phyloP scores from a whole-genome alignment of 2,113 vertebrate species.

The Catharus minimus region DNA sequence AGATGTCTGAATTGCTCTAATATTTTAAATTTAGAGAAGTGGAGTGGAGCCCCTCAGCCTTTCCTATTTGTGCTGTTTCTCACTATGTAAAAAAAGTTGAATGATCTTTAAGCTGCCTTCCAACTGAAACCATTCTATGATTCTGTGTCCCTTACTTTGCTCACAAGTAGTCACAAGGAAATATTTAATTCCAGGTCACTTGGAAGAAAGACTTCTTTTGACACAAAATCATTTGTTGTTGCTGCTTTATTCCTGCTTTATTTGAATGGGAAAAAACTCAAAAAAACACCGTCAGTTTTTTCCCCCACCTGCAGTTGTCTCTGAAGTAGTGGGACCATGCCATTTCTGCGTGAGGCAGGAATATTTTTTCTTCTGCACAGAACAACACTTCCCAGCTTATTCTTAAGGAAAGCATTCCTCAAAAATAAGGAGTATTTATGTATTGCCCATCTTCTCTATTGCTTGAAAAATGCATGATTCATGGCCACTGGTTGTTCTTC shows the following conservation, averaged over 20 bases:
- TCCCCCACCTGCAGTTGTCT: neutral
- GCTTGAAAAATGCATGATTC: neutral
- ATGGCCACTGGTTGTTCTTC: neutral
- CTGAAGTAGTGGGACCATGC: neutral
- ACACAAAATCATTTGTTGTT: neutral
- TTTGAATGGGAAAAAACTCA: neutral
- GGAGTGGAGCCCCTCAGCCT: neutral
- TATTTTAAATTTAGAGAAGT: neutral
- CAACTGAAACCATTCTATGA: neutral
- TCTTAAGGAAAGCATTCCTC: neutral
- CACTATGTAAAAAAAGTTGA: neutral
- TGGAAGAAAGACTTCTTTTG: neutral
- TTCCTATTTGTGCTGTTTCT: neutral
- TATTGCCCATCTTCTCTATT: neutral
- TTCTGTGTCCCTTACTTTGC: neutral
- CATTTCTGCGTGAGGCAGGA: fast-evolving
- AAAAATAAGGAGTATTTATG: neutral
- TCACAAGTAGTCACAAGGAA: fast-evolving
- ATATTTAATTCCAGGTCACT: neutral
- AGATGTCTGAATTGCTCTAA: neutral
- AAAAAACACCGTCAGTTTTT: neutral
- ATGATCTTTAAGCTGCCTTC: neutral
- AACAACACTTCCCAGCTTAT: neutral
- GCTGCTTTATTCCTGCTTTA: neutral
- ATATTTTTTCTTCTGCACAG: neutral